Conservation (phyloP, 1,140 invertebrate species). For the Drosophila pectinifera region DNA sequence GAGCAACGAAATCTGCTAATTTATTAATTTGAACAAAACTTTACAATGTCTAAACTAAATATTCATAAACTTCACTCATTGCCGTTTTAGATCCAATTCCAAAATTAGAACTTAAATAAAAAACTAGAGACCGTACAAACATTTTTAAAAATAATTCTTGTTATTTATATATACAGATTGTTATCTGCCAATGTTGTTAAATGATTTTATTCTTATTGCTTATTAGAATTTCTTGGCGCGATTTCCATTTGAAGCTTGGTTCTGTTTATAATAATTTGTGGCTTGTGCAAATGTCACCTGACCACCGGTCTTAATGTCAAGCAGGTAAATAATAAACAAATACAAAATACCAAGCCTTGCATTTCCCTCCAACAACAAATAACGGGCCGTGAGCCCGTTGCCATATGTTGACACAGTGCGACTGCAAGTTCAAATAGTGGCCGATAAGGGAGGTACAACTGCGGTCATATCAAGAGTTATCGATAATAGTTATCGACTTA, state of each 20-base stretch:
- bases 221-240: neutral
- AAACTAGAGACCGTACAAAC: no score
- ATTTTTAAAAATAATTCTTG: no score
- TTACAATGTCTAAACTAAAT: no score
- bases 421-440: constrained; percentile 8
- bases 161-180: no score
- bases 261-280: neutral
- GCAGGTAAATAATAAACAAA: constrained; percentile 40
- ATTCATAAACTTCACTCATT: no score
- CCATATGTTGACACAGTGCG: constrained; percentile 30
- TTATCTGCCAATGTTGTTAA: no score
- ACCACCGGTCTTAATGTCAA: constrained; percentile 4
- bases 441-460: constrained; percentile 43
- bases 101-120: no score
- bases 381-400: constrained; percentile 17
- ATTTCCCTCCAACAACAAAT: constrained; percentile 11
- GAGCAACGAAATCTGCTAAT: no score
- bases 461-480: neutral
- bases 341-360: constrained; percentile 3
- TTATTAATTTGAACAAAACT: no score
- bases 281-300: constrained; percentile 12
- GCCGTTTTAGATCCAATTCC: no score
- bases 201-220: neutral
- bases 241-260: neutral
- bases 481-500: no score